Evolutionary conservation across 1,140 invertebrate species (phyloP).

Genomic region (Penaeus chinensis): DNA sequence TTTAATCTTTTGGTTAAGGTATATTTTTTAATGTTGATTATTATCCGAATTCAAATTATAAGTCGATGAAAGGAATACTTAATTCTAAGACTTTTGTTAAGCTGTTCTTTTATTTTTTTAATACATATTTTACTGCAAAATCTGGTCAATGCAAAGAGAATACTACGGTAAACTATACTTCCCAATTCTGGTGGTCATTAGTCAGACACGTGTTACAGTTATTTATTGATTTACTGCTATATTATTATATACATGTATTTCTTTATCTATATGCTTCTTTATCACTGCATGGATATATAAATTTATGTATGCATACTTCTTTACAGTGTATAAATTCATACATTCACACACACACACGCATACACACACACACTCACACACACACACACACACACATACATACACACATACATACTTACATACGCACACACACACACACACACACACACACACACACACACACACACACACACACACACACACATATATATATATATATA

Average conservation of each 20-base stretch:
- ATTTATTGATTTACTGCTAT: no score
- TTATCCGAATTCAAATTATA: no score
- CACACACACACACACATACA: constrained; percentile 22
- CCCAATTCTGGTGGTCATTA: no score
- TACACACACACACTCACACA: constrained; percentile 18
- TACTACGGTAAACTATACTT: no score
- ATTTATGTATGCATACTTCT: background rate
- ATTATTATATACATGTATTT: background rate
- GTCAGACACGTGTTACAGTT: no score
- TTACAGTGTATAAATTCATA: background rate
- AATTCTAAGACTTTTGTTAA: no score
- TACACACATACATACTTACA: background rate
- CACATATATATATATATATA: background rate
- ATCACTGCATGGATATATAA: background rate
- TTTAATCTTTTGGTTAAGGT: no score
- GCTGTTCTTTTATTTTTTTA: no score
- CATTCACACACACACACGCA: background rate
- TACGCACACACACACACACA: background rate
- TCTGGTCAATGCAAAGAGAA: no score
- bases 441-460: background rate
- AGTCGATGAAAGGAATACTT: no score
- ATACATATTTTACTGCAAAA: no score
- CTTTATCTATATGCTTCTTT: background rate
- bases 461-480: background rate
- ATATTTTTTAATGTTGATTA: no score